phyloP scores from a whole-genome alignment of 2,797 vertebrate species.

The Channa striata region DNA sequence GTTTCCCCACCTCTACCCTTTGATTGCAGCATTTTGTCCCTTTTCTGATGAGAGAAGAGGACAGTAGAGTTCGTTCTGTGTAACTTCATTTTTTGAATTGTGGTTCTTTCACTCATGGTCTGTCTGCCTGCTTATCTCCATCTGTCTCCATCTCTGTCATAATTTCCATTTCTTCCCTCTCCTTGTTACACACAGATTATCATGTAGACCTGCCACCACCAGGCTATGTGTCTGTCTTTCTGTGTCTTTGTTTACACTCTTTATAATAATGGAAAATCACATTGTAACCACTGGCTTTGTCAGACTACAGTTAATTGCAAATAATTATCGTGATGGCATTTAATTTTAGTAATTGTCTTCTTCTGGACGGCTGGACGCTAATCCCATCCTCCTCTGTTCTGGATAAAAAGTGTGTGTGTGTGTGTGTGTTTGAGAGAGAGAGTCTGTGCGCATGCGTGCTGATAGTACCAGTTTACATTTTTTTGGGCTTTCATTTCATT shows the following conservation, averaged over 20 bases:
- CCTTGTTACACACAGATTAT: constrained; percentile 56
- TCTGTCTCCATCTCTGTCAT: constrained; percentile 40
- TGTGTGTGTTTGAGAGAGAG: constrained; percentile 36
- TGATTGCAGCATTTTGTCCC: constrained; percentile 63
- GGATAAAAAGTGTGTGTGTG: constrained; percentile 55
- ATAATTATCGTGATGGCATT: constrained; percentile 82
- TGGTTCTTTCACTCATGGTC: constrained; percentile 27
- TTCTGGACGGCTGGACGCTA: constrained; percentile 71
- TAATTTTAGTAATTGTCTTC: constrained; percentile 80
- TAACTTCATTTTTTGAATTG: constrained; percentile 39
- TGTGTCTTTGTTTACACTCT: constrained; percentile 69
- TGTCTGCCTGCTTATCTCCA: constrained; percentile 42
- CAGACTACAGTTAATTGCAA: constrained; percentile 77
- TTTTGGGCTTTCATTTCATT: constrained; percentile 52
- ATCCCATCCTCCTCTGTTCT: constrained; percentile 71
- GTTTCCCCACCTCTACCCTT: constrained; percentile 44
- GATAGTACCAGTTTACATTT: constrained; percentile 18
- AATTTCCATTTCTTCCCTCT: constrained; percentile 41
- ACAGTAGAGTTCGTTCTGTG: constrained; percentile 1
- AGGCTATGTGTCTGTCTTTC: constrained; percentile 45
- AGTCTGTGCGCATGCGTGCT: constrained; percentile 7
- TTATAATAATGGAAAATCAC: constrained; percentile 66
- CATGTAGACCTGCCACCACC: constrained; percentile 56
- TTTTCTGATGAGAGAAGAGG: constrained; percentile 47
- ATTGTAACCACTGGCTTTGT: constrained; percentile 73